Conservation (phyloP, 2,797 vertebrate species). For the Lepilemur ruficaudatus region DNA sequence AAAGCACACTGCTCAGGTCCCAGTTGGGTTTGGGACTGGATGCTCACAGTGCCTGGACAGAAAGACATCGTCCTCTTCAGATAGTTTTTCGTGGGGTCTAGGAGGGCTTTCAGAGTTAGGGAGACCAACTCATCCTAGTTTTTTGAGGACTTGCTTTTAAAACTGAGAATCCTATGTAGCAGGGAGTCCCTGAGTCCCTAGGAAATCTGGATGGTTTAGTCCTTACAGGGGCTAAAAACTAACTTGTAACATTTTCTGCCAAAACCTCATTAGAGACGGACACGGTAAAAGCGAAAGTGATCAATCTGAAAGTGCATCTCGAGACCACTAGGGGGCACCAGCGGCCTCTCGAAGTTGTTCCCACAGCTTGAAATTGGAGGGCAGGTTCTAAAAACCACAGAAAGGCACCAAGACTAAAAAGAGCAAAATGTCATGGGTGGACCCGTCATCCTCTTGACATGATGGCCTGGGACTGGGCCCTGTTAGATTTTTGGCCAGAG, state of each 20-base stretch:
- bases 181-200: too few relatives aligned
- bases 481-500: background rate
- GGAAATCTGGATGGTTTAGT: background rate
- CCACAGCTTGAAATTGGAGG: background rate
- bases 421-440: background rate
- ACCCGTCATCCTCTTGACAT: background rate
- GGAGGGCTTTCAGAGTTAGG: background rate
- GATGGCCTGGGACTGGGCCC: background rate
- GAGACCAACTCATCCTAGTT: background rate
- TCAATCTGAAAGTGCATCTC: background rate
- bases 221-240: background rate
- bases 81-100: accelerated
- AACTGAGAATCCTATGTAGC: background rate
- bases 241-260: background rate
- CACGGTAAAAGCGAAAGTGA: accelerated
- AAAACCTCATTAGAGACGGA: background rate
- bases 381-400: background rate
- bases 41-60: background rate
- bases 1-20: background rate
- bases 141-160: background rate
- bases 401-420: background rate
- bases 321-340: slow-evolving; percentile 29
- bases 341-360: background rate
- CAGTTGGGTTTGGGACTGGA: background rate
- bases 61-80: accelerated